Evolutionary conservation across 2,113 vertebrate species (phyloP).

Genomic region (Zosterops hypoxanthus): DNA sequence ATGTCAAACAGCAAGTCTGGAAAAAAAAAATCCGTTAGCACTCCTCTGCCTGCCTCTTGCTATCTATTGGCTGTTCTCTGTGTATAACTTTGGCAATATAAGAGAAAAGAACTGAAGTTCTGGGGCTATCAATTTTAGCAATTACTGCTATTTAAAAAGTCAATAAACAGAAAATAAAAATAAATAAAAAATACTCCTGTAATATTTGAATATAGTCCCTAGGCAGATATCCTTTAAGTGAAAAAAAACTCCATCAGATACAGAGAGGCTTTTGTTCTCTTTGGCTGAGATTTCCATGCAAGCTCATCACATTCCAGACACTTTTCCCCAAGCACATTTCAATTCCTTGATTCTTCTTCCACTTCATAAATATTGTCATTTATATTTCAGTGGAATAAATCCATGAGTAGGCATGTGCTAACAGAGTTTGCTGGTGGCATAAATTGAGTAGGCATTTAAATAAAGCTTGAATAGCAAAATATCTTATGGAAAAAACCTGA

Average conservation of each 20-base stretch:
- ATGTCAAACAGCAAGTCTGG: neutral
- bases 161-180: conserved; percentile 16
- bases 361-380: conserved; percentile 9
- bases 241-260: neutral
- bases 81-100: neutral
- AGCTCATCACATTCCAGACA: neutral
- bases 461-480: neutral
- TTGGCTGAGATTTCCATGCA: neutral
- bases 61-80: neutral
- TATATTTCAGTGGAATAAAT: neutral
- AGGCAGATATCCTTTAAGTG: neutral
- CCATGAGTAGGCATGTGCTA: neutral
- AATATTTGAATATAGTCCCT: neutral
- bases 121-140: neutral
- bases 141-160: neutral
- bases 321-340: neutral
- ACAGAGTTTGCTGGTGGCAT: neutral
- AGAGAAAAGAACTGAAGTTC: conserved; percentile 9
- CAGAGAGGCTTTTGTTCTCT: neutral
- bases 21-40: neutral
- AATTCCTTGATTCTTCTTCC: neutral
- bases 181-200: neutral
- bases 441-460: neutral
- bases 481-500: neutral
- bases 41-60: rapidly evolving